Evolutionary conservation across 2,797 vertebrate genomes (phyloP).

Genomic region (Lophotriccus pileatus): DNA sequence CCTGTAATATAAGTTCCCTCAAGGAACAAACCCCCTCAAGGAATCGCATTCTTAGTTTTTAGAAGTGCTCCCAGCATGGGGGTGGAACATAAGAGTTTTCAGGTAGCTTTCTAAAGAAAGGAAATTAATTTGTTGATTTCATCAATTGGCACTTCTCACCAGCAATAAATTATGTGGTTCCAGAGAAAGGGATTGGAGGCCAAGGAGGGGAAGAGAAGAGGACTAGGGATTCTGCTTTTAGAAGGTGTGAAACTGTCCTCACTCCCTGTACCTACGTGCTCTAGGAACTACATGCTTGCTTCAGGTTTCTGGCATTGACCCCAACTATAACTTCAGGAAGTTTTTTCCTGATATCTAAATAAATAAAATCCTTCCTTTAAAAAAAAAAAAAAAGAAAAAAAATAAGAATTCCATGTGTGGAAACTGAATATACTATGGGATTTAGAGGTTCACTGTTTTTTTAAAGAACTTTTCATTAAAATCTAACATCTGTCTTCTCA

Average conservation of each 20-base stretch:
- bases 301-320: background rate
- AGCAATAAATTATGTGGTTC: background rate
- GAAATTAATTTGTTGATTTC: constrained; percentile 34
- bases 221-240: background rate
- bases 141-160: background rate
- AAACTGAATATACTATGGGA: background rate
- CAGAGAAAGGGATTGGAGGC: background rate
- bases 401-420: background rate
- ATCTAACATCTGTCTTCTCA: accelerated
- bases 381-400: background rate
- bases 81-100: background rate
- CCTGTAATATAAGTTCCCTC: background rate
- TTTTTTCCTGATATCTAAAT: background rate
- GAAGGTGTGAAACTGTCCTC: background rate
- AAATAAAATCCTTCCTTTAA: background rate
- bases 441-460: background rate
- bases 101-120: constrained; percentile 3
- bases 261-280: accelerated
- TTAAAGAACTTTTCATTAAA: background rate
- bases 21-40: background rate
- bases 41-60: background rate
- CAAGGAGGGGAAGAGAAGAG: background rate
- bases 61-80: background rate
- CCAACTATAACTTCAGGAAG: background rate
- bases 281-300: background rate